phyloP scores from a whole-genome alignment of 1,140 invertebrate species.

The Drosophila bocqueti region DNA sequence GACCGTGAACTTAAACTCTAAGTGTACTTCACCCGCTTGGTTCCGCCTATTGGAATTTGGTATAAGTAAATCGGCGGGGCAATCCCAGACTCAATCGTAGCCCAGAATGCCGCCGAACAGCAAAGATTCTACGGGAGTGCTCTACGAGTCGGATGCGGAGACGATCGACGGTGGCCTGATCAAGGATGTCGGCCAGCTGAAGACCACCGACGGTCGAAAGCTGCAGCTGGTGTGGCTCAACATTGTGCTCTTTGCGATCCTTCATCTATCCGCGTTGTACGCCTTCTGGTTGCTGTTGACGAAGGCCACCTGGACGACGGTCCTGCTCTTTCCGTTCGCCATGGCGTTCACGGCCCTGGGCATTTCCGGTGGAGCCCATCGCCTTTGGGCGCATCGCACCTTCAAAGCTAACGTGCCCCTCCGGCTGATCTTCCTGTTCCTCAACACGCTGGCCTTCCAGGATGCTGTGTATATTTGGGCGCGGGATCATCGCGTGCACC shows the following conservation, averaged over 20 bases:
- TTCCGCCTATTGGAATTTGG: not conserved
- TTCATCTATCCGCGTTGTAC: constrained; percentile 94
- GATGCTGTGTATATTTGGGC: constrained; percentile 97
- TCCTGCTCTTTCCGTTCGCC: constrained; percentile 37
- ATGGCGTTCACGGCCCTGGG: constrained; percentile 88
- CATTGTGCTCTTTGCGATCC: constrained; percentile 92
- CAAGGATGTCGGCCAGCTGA: constrained; percentile 81
- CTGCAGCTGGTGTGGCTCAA: constrained; percentile 95
- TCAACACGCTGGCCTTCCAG: constrained; percentile 95
- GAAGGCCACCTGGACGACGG: constrained; percentile 91
- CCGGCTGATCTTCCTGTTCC: constrained; percentile 90
- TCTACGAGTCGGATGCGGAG: constrained; percentile 88
- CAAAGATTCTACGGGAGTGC: constrained; percentile 85
- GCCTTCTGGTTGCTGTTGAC: constrained; percentile 93
- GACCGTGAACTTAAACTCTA: not conserved
- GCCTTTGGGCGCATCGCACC: constrained; percentile 96
- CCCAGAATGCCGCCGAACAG: constrained; percentile 49
- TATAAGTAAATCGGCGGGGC: constrained; percentile 13
- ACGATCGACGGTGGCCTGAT: constrained; percentile 86
- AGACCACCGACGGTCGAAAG: constrained; percentile 79
- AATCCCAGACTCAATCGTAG: not conserved
- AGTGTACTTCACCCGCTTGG: not conserved
- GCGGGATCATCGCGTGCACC: constrained; percentile 97
- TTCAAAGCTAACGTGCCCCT: constrained; percentile 97
- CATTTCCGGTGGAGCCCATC: constrained; percentile 96